A percentile compares a stretch with the other conserved stretches of the same genome.
phyloP scores from a whole-genome alignment of 1,140 invertebrate species.

The Zaprionus tsacasi region DNA sequence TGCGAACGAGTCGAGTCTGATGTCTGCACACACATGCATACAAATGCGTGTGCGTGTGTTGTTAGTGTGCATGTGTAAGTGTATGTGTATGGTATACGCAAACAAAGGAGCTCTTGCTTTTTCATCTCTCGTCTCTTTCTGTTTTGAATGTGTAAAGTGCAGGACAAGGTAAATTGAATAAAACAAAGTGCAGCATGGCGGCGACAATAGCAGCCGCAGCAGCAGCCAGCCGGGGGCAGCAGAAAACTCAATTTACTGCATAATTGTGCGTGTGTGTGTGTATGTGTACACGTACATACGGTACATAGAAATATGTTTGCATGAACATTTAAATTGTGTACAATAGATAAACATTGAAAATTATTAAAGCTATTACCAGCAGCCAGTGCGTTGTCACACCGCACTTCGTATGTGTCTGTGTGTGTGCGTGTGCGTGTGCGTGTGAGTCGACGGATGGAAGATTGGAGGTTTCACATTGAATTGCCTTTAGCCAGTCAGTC shows the following conservation, averaged over 20 bases:
- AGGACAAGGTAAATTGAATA: slow-evolving; percentile 55
- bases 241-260: slow-evolving; percentile 35
- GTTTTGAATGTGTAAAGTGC: slow-evolving; percentile 48
- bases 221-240: slow-evolving; percentile 9
- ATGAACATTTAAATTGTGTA: slow-evolving; percentile 13
- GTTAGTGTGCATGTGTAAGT: slow-evolving; percentile 13
- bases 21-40: not conserved
- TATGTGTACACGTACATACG: not conserved
- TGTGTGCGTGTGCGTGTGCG: slow-evolving; percentile 28
- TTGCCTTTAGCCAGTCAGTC: slow-evolving; percentile 32
- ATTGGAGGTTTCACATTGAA: slow-evolving; percentile 35
- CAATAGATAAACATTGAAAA: slow-evolving; percentile 46
- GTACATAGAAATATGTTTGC: slow-evolving; percentile 3
- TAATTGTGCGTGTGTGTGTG: slow-evolving; percentile 9
- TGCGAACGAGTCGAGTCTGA: slow-evolving; percentile 40
- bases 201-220: slow-evolving; percentile 6
- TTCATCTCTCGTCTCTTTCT: slow-evolving; percentile 43
- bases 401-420: slow-evolving; percentile 11
- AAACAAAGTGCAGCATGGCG: slow-evolving; percentile 54
- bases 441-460: slow-evolving; percentile 12
- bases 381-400: slow-evolving; percentile 26
- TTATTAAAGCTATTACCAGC: slow-evolving; percentile 38
- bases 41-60: slow-evolving; percentile 3
- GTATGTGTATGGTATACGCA: slow-evolving; percentile 49
- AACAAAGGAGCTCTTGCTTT: slow-evolving; percentile 71